Conservation (phyloP, 2,797 vertebrate genomes). For the Pipistrellus kuhlii region DNA sequence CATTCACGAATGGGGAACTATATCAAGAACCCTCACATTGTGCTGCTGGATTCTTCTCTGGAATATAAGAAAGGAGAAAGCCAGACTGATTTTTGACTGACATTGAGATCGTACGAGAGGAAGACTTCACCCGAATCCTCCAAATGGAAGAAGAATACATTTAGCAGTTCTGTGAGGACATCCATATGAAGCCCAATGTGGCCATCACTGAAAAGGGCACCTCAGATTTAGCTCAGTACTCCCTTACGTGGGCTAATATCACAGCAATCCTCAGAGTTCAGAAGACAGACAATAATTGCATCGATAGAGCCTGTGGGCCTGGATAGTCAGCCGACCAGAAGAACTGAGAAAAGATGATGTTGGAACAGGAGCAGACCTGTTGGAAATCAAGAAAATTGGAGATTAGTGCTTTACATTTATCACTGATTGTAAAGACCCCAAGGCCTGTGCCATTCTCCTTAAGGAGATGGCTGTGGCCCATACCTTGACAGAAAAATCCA, state of each 20-base stretch:
- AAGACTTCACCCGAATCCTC: constrained; percentile 95
- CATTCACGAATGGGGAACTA: constrained; percentile 93
- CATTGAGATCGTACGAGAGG: constrained; percentile 96
- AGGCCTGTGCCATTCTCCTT: constrained; percentile 96
- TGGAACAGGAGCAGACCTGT: constrained; percentile 92
- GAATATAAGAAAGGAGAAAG: constrained; percentile 99
- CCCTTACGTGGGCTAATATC: constrained; percentile 96
- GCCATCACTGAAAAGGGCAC: constrained; percentile 97
- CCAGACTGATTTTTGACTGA: constrained; percentile 91
- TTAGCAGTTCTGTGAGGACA: constrained; percentile 96
- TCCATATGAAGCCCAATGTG: constrained; percentile 95
- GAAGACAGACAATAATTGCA: constrained; percentile 97
- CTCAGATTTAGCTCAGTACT: constrained; percentile 97
- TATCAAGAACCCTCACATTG: constrained; percentile 94
- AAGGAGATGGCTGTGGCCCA: constrained; percentile 96
- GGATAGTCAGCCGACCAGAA: constrained; percentile 94
- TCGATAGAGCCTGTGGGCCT: constrained; percentile 95
- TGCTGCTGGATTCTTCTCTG: constrained; percentile 96
- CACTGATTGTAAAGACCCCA: constrained; percentile 97
- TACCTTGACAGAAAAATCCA: constrained; percentile 92
- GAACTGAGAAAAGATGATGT: constrained; percentile 96
- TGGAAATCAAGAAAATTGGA: constrained; percentile 98
- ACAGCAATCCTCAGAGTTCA: constrained; percentile 95
- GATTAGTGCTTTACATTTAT: constrained; percentile 98
- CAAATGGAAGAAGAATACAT: constrained; percentile 98